phyloP scores from a whole-genome alignment of 2,888 invertebrate species.

The Nomada ruficornis region DNA sequence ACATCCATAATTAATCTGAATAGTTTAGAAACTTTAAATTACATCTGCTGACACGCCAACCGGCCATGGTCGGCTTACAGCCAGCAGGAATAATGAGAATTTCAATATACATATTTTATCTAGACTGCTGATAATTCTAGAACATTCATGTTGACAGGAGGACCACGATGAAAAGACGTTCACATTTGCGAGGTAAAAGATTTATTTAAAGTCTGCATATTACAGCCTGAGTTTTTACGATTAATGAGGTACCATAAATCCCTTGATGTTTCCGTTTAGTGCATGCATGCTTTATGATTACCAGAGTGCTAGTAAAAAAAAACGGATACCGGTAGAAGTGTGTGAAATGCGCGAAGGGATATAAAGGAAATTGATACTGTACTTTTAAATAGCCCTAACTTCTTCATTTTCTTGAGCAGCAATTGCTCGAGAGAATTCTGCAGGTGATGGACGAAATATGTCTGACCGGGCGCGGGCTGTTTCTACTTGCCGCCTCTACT shows the following conservation, averaged over 20 bases:
- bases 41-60: constrained; percentile 73
- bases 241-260: constrained; percentile 21
- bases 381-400: neutral
- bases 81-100: constrained; percentile 80
- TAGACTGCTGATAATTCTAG: constrained; percentile 50
- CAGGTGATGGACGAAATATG: neutral
- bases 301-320: neutral
- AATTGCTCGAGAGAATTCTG: neutral
- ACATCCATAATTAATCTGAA: constrained; percentile 79
- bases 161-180: neutral
- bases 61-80: constrained; percentile 60
- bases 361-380: neutral
- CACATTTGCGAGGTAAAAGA: neutral
- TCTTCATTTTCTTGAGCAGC: neutral
- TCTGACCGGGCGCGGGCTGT: neutral
- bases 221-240: constrained; percentile 9
- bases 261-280: constrained; percentile 5
- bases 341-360: too few species aligned
- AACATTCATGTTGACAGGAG: constrained; percentile 4
- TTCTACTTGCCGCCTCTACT: neutral
- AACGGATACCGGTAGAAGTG: neutral
- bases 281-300: neutral
- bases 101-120: constrained; percentile 81
- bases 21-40: constrained; percentile 82
- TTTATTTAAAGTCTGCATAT: neutral